Evolutionary conservation across 2,888 invertebrate genomes (phyloP).

Genomic region (Entomobrya proxima): DNA sequence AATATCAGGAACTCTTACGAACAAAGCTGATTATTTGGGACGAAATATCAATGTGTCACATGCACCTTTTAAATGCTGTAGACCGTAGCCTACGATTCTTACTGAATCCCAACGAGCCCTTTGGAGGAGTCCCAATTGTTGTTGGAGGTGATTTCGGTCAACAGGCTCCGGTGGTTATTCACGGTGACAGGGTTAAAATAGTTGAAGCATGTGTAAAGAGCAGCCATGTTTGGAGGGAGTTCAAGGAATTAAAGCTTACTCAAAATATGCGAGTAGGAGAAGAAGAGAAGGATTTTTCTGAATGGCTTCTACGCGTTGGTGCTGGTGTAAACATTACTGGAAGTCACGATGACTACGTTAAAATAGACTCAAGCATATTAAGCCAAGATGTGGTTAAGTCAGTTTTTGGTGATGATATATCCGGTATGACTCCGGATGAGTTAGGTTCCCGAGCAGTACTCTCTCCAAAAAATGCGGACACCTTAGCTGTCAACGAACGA

Average conservation of each 20-base stretch:
- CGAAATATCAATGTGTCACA: slow-evolving; percentile 66
- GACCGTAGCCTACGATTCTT: slow-evolving; percentile 57
- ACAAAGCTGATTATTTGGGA: slow-evolving; percentile 66
- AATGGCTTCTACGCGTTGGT: slow-evolving; percentile 66
- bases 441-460: slow-evolving; percentile 51
- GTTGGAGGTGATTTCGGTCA: slow-evolving; percentile 72
- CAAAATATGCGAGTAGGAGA: slow-evolving; percentile 57
- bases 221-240: slow-evolving; percentile 40
- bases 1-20: slow-evolving; percentile 21
- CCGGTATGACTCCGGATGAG: not conserved
- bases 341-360: not conserved
- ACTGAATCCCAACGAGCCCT: slow-evolving; percentile 21
- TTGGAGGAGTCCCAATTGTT: slow-evolving; percentile 71
- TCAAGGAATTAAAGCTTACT: slow-evolving; percentile 41
- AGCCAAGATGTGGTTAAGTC: slow-evolving; percentile 19
- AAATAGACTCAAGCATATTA: not conserved
- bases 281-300: slow-evolving; percentile 33
- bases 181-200: slow-evolving; percentile 51
- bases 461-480: slow-evolving; percentile 61
- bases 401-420: slow-evolving; percentile 52
- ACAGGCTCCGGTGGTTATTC: slow-evolving; percentile 64
- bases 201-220: slow-evolving; percentile 63
- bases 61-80: slow-evolving; percentile 40
- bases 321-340: slow-evolving; percentile 13
- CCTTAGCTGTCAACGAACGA: slow-evolving; percentile 37